Conservation (phyloP, 2,888 invertebrate species). For the Tenthredo scrophulariae region DNA sequence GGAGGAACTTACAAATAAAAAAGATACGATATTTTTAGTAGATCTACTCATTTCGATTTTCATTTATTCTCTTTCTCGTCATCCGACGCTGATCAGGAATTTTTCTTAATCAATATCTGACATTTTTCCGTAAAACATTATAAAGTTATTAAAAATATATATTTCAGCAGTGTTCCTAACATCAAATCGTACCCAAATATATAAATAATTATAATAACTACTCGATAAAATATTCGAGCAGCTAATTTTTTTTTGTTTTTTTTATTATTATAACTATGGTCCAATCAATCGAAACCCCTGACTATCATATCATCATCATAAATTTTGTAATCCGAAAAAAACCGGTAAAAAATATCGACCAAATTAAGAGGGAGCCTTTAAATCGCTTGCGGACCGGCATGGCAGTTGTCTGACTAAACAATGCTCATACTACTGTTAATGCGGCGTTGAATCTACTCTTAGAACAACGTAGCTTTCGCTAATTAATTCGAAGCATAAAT, state of each 20-base stretch:
- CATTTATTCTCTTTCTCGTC: neutral
- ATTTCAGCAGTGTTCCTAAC: too few relatives aligned
- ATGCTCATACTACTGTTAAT: conserved; percentile 33
- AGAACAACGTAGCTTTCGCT: neutral
- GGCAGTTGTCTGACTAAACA: conserved; percentile 30
- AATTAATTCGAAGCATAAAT: neutral
- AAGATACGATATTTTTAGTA: neutral
- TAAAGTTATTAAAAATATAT: neutral
- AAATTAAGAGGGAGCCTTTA: neutral
- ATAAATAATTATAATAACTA: too few relatives aligned
- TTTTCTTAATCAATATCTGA: neutral
- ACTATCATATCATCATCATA: neutral
- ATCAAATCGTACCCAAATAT: too few relatives aligned
- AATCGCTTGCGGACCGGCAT: neutral
- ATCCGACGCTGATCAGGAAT: neutral
- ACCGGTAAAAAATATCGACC: neutral
- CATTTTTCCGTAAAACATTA: neutral
- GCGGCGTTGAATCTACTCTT: neutral
- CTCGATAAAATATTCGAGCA: too few relatives aligned
- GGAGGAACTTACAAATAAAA: neutral
- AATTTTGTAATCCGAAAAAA: neutral
- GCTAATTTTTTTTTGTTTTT: neutral
- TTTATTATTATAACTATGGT: neutral
- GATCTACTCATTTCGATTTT: neutral
- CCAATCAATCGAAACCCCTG: neutral